Percentiles rank a stretch among this genome's conserved stretches.
Conservation (phyloP, 1,140 invertebrate genomes). For the Drosophila lacertosa region DNA sequence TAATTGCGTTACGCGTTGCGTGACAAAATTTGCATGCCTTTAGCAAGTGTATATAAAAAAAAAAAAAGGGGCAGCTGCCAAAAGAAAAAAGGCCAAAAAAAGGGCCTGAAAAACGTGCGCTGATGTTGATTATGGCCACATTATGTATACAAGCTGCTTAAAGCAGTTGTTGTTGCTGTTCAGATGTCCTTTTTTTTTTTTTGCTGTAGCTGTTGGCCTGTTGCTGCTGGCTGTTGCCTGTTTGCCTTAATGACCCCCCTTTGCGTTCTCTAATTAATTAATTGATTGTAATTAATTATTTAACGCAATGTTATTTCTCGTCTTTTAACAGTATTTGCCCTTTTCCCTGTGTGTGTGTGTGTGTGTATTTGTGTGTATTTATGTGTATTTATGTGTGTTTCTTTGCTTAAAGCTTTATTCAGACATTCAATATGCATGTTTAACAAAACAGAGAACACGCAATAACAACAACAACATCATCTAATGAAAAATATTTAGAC, state of each 20-base stretch:
- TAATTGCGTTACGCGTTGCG: no score
- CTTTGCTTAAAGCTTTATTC: neutral
- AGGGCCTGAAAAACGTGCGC: conserved; percentile 31
- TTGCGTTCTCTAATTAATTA: conserved; percentile 77
- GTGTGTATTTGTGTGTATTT: conserved; percentile 6
- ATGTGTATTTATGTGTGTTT: conserved; percentile 2
- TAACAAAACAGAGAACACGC: conserved; percentile 31
- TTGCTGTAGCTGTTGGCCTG: conserved; percentile 30
- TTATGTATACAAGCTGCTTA: conserved; percentile 75
- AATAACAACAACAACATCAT: conserved; percentile 5
- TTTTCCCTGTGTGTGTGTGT: conserved; percentile 2
- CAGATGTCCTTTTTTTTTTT: neutral
- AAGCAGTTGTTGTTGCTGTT: conserved; percentile 46
- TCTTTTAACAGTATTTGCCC: conserved; percentile 48
- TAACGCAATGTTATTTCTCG: conserved; percentile 69
- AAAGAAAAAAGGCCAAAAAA: conserved; percentile 29
- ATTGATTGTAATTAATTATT: conserved; percentile 83
- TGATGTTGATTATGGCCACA: conserved; percentile 71
- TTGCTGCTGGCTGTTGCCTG: conserved; percentile 51
- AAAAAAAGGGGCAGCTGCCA: conserved; percentile 2
- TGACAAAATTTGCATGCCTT: no score
- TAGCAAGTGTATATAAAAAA: neutral
- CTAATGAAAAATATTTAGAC: conserved; percentile 21
- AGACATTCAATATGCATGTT: conserved; percentile 32
- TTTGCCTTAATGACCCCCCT: conserved; percentile 72